Evolutionary conservation across 2,113 vertebrate genomes (phyloP), one percentile per base, ranked within the genome.

Genomic region (Pangasianodon gigas): DNA sequence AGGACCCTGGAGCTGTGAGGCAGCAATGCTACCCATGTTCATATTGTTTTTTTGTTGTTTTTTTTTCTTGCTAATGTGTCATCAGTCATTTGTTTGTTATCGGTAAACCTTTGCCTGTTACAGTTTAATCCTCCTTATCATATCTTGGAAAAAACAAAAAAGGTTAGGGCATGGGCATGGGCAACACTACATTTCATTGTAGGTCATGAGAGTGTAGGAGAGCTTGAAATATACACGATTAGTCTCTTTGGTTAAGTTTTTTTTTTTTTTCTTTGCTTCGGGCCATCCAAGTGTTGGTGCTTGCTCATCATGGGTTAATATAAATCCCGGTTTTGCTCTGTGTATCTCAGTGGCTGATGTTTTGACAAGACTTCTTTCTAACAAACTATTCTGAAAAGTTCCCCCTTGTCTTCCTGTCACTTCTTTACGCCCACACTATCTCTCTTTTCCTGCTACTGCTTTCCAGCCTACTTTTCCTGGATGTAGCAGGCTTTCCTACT

Each of bases 341-440:
- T 24, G 32, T 37, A 83, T 83, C 32, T 32, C 81, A 6, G 32
- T 37, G 81, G 81, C 81, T 41, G 81, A 83, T 58, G 54, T 37
- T 83, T 41, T 83, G 52, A 41, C 81, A 41, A 58, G n/a, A 83
- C 52, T 37, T 58, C 54, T 83, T 83, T 58, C 54, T 82, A 82
- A 82, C 52, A 32, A 82, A 82, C 52, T 83, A 83, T 58, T 83
- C 81, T 4, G 10, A 83, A 83, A 83, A 83, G 32, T 83, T 58
- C 13, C 19, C 9, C 81, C 77, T 80, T 51, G n/a, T 83, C n/a
- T 58, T 41, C 81, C 10, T 83, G 52, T 58, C 81, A 83, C 19
- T 58, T 83, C 19, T 83, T 54, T 37, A 83, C 54, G 1, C 54
- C 81, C 81, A 83, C 81, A 83, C 52, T 3, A 32, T 41, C 37